A percentile compares a stretch with the other conserved stretches of the same genome.
Evolutionary conservation across 1,140 invertebrate genomes (phyloP).

Genomic region (Monomorium pharaonis): DNA sequence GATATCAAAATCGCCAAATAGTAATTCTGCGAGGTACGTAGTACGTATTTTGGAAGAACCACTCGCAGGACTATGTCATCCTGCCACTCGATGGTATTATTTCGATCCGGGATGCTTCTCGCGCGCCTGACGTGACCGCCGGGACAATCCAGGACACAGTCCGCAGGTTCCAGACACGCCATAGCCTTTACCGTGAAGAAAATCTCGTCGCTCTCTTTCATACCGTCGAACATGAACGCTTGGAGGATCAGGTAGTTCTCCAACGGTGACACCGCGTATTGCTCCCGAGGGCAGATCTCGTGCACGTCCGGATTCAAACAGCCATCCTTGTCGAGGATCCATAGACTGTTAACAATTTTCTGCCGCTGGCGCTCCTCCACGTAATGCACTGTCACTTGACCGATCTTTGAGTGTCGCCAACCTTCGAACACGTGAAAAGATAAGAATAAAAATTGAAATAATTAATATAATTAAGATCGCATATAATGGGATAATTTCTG

Average conservation of each 20-base stretch:
- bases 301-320: constrained; percentile 87
- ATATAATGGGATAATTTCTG: neutral
- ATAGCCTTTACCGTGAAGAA: constrained; percentile 87
- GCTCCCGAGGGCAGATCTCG: constrained; percentile 86
- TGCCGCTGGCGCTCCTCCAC: constrained; percentile 76
- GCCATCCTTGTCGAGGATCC: constrained; percentile 85
- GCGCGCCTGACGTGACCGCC: constrained; percentile 68
- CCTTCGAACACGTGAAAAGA: constrained; percentile 78
- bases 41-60: constrained; percentile 32
- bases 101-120: constrained; percentile 50
- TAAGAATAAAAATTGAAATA: constrained; percentile 3
- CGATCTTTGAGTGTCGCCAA: constrained; percentile 87
- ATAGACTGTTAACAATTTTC: constrained; percentile 82
- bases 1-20: constrained; percentile 48
- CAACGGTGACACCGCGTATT: constrained; percentile 81
- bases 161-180: constrained; percentile 87
- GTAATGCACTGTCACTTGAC: constrained; percentile 86
- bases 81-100: constrained; percentile 74
- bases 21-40: constrained; percentile 28
- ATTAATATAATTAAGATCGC: neutral
- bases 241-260: constrained; percentile 86
- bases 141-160: constrained; percentile 84
- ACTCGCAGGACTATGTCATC: constrained; percentile 74
- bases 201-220: constrained; percentile 88
- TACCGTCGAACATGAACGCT: constrained; percentile 89